Conservation (phyloP, 2,888 invertebrate genomes). For the Clepsis dumicolana region DNA sequence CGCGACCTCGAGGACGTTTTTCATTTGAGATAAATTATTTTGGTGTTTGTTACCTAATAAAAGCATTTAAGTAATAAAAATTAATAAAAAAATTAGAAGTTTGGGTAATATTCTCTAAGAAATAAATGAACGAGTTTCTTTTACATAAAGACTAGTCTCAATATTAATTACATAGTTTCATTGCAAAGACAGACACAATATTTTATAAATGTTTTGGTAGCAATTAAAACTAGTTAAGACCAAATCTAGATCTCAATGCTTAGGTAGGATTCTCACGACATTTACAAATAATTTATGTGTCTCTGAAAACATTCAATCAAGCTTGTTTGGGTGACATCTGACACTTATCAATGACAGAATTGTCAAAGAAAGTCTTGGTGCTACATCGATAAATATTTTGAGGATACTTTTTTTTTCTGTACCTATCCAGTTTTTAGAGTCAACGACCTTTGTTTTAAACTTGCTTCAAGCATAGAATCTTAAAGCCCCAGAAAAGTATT, state of each 20-base stretch:
- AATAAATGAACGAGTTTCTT: neutral
- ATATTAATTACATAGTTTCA: constrained; percentile 15
- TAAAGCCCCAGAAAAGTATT: too few relatives aligned
- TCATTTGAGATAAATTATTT: too few relatives aligned
- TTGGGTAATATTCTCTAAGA: too few relatives aligned
- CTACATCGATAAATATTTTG: neutral
- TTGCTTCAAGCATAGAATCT: neutral
- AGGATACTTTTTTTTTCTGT: neutral
- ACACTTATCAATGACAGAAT: constrained; percentile 20
- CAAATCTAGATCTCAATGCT: constrained; percentile 3
- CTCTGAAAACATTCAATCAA: constrained; percentile 7
- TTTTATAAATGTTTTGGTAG: neutral
- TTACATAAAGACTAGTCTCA: neutral
- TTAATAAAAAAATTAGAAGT: too few relatives aligned
- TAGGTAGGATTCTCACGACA: neutral
- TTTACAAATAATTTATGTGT: constrained; percentile 18
- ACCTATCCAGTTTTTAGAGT: neutral
- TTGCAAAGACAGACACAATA: neutral
- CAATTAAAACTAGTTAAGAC: constrained; percentile 2
- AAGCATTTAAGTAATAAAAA: too few relatives aligned
- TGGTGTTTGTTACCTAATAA: too few relatives aligned
- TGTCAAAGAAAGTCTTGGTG: neutral
- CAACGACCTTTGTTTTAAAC: neutral
- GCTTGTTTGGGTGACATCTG: neutral
- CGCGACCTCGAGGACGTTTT: too few relatives aligned